A percentile compares a stretch with the other conserved stretches of the same genome.
These are phyloP conservation scores for Belonocnema kinseyi DNA, from an alignment of 1,140 invertebrate species.

Conservation along the genomic window DNA sequence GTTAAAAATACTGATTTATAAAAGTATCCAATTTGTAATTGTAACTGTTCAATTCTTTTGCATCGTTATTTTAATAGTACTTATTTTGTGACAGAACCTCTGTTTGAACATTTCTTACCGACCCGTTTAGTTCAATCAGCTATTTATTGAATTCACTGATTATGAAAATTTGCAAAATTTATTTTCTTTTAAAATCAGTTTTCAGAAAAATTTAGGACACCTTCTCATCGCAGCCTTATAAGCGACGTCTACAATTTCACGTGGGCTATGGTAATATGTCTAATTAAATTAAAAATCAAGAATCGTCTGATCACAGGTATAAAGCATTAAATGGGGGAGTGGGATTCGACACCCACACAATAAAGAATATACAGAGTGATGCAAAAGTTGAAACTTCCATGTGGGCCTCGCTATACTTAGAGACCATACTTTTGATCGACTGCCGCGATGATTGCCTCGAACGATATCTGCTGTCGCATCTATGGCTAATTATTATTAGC, in stretches of 20 bases:
- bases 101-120: too few relatives aligned
- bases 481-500: slow-evolving; percentile 61
- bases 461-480: slow-evolving; percentile 61
- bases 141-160: too few relatives aligned
- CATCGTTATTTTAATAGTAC: too few relatives aligned
- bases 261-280: slow-evolving; percentile 3
- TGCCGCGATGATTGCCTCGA: slow-evolving; percentile 56
- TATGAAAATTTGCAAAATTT: not conserved
- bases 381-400: not conserved
- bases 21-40: too few relatives aligned
- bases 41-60: too few relatives aligned
- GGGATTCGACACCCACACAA: slow-evolving; percentile 4
- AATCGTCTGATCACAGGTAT: not conserved
- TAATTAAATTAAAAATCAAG: slow-evolving; percentile 9
- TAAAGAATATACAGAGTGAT: not conserved
- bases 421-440: slow-evolving; percentile 52
- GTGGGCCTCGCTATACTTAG: not conserved
- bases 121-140: too few relatives aligned
- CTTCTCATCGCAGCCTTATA: not conserved
- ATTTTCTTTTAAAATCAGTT: not conserved
- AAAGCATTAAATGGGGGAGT: not conserved
- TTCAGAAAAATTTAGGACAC: not conserved
- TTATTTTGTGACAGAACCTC: too few relatives aligned
- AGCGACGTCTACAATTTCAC: not conserved
- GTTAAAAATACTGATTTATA: too few relatives aligned